These are phyloP conservation scores for Falcunculus frontatus DNA, from an alignment of 2,113 vertebrate species.

Conservation along the genomic window DNA sequence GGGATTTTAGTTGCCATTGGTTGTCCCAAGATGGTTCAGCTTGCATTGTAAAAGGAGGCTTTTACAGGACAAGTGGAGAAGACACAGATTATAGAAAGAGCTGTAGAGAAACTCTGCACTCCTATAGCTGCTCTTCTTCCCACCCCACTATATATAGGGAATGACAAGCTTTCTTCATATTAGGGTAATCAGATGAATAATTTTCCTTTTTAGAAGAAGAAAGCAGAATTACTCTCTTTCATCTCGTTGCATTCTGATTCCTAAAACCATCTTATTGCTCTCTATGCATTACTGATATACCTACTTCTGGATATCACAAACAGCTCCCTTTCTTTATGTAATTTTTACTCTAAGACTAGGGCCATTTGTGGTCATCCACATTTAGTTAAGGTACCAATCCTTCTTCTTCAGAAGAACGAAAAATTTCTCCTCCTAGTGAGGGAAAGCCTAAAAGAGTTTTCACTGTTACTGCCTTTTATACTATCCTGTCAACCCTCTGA, in stretches of 20 bases:
- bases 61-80: background rate
- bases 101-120: background rate
- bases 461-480: background rate
- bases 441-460: background rate
- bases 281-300: background rate
- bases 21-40: background rate
- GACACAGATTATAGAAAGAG: background rate
- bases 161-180: background rate
- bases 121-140: background rate
- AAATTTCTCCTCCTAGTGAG: accelerated
- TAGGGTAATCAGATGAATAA: background rate
- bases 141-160: background rate
- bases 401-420: background rate
- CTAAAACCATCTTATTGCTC: background rate
- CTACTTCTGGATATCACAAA: background rate
- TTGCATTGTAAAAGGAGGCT: background rate
- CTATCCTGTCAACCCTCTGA: background rate
- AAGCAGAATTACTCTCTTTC: background rate
- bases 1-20: background rate
- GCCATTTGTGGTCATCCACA: background rate
- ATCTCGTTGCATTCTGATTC: background rate
- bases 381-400: background rate
- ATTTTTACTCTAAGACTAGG: background rate
- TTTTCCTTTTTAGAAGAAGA: background rate
- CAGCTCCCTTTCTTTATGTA: background rate